Evolutionary conservation across 2,113 vertebrate species (phyloP).

Genomic region (Clupea harengus): DNA sequence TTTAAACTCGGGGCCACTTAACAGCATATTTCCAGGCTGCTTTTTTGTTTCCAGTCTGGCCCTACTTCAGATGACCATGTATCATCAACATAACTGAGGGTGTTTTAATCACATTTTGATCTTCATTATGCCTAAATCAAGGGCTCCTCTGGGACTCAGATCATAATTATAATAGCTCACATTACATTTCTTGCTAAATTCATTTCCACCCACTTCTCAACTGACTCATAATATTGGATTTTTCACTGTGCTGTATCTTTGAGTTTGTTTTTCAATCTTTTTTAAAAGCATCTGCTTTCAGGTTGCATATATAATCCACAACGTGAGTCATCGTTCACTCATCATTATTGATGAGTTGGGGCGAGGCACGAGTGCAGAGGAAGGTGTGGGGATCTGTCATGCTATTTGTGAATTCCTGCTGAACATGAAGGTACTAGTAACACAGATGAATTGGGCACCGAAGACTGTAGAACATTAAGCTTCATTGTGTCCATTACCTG

Average conservation of each 20-base stretch:
- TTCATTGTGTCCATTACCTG: no score
- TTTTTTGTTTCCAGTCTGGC: no score
- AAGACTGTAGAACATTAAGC: background rate
- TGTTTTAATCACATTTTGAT: no score
- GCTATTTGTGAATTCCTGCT: constrained; percentile 91
- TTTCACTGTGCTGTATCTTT: background rate
- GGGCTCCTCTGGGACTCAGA: no score
- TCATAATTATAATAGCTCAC: no score
- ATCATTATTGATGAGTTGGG: constrained; percentile 96
- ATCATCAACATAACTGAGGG: no score
- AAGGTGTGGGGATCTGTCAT: constrained; percentile 92
- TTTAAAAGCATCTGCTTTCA: constrained; percentile 49
- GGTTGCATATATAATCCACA: constrained; percentile 94
- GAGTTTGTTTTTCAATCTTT: background rate
- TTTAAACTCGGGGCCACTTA: no score
- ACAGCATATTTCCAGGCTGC: no score
- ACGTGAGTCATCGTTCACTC: constrained; percentile 86
- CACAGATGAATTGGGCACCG: background rate
- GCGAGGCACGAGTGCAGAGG: constrained; percentile 91
- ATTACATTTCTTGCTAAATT: background rate
- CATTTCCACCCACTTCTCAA: background rate
- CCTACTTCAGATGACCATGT: no score
- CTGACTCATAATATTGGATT: background rate
- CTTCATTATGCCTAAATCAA: no score
- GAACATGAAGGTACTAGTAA: constrained; percentile 80